phyloP scores from a whole-genome alignment of 1,140 invertebrate species.

The Paramacrobiotus metropolitanus region DNA sequence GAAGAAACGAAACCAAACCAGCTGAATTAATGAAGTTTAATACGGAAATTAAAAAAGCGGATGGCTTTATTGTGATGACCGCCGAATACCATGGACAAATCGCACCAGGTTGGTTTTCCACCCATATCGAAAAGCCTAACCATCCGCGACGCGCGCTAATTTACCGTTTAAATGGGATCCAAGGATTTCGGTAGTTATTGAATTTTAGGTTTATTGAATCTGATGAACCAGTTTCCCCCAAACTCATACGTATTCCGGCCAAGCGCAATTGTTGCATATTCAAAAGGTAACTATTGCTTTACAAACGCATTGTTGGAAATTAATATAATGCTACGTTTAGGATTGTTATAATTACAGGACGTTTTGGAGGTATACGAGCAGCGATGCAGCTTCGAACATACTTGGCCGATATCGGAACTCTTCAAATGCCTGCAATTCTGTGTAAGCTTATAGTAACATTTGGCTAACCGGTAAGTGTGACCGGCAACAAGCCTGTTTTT shows the following conservation, averaged over 20 bases:
- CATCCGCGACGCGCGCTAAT: no score
- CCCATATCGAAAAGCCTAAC: no score
- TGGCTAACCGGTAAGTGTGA: no score
- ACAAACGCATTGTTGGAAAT: background rate
- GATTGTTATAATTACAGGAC: slow-evolving; percentile 18
- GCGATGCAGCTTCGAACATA: slow-evolving; percentile 23
- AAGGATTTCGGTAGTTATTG: no score
- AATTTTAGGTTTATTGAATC: slow-evolving; percentile 22
- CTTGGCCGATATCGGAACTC: slow-evolving; percentile 25
- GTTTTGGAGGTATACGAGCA: slow-evolving; percentile 25
- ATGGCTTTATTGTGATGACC: slow-evolving; percentile 25
- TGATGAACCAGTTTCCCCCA: slow-evolving; percentile 26
- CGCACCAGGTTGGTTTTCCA: no score
- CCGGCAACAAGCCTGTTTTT: no score
- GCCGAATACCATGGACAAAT: slow-evolving; percentile 27
- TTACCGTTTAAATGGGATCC: no score
- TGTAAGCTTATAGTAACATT: background rate
- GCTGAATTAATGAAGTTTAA: slow-evolving; percentile 20
- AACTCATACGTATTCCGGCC: slow-evolving; percentile 23
- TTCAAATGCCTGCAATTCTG: slow-evolving; percentile 14
- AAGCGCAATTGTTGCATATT: slow-evolving; percentile 25
- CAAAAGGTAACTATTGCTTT: slow-evolving; percentile 25
- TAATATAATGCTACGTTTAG: no score
- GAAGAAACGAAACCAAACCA: slow-evolving; percentile 12
- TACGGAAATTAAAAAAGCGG: slow-evolving; percentile 20